Evolutionary conservation across 1,140 invertebrate genomes (phyloP), one percentile per base, ranked within the genome.

Genomic region (Thereuonema tuberculata): DNA sequence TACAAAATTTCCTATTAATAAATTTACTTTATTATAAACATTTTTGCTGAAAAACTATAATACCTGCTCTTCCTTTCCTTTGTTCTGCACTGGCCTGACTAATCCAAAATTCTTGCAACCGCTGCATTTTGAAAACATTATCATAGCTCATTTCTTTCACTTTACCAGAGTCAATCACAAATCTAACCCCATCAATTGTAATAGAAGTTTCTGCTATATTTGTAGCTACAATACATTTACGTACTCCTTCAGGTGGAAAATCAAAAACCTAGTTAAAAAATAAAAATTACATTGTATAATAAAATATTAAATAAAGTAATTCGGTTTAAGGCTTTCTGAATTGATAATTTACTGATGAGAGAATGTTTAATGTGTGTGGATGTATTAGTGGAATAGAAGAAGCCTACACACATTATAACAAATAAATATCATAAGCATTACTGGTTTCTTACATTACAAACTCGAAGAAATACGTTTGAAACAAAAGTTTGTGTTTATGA

Each of bases 191-290:
- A 76, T 99, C 96, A 61, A 99, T 98, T 0, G 97, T 99, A 2
- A 99, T 86, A 2, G 94, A 98, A 0, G 97, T 99, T 78, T 99
- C 97, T 0, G 97, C 95, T 60, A 99, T 98, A 70, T 99, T 99
- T n/a, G 96, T 99, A 1, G 93, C 93, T 1, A 99, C 82, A 62
- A 99, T 94, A 71, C 95, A 98, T 75, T 99, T 99, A 62, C 96
- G 77, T 1, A 93, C 80, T 25, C 93, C 90, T 61, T 93, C 88
- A 21, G 93, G 94, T n/a, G 93, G 81, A 71, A 93, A 90, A 69
- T 97, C 92, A 74, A 99, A 99, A 3, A 97, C 90, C 85, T 88
- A 62, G 59, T 56, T 62, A 55, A 66, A 15, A 3, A 28, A 26
- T 20, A 50, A 21, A 20, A 50, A 50, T 37, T 48, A 66, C 26